Base-by-base conservation (phyloP, 2,113 vertebrate genomes). In the Petrocephalus zakoni region DNA sequence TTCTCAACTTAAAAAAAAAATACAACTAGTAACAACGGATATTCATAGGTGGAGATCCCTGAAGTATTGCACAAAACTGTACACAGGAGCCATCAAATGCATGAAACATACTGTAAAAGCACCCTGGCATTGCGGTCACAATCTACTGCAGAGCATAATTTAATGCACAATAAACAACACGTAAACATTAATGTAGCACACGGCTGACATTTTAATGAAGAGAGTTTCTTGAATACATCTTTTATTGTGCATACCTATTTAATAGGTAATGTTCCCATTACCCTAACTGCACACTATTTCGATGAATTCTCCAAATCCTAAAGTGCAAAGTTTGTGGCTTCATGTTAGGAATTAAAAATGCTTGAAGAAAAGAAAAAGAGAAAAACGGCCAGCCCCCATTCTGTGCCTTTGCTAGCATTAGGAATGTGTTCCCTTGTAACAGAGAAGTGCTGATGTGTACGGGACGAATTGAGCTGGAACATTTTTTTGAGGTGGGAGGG, bases 361-460 rank as follows among this genome's bases (percentile, higher is more conserved):
- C 72, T 19, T 52, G 5, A 68, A 68, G 25, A 29, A 68, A 10
- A 29, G 25, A 5, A 29, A 25, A 29, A 68, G 42, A 42, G n/a
- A 72, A 46, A 2, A 19, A 11, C 25, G n/a, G 87, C 13, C 37
- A 22, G 42, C 3, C 82, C 37, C 13, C 53, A 0, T 25, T 53
- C 25, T 29, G 42, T 61, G 56, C 55, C 25, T 85, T 42, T 46
- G 34, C 13, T 22, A 87, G 17, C 22, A 37, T 22, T 81, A 52
- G 21, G 29, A 55, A 47, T 78, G 61, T 91, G 89, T 89, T 91
- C 90, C 78, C 89, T 75, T 61, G 13, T 75, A 88, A 86, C 56
- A 58, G 85, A 68, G 72, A 91, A 89, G 89, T 91, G 87, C 90
- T 90, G 81, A 52, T 13, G 46, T 55, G 37, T 49, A 46, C 11